Percentiles rank a stretch among this genome's conserved stretches.
phyloP scores from a whole-genome alignment of 2,888 invertebrate genomes.

The Pantelozetes paolii region DNA sequence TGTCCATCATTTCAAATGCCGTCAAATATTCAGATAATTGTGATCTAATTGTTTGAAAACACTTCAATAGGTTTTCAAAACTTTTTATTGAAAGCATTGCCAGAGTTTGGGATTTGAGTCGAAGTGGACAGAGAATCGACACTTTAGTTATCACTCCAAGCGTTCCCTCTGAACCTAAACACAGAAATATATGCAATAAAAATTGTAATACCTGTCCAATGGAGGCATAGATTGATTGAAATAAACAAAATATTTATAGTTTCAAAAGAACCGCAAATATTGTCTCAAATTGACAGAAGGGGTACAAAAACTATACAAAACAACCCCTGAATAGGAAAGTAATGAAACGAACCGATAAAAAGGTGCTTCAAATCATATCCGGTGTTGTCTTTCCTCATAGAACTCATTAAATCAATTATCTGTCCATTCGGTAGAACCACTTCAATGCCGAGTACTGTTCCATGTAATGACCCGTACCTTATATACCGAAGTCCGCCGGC shows the following conservation, averaged over 20 bases:
- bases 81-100: conserved; percentile 73
- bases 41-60: conserved; percentile 68
- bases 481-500: conserved; percentile 78
- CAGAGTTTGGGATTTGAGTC: conserved; percentile 74
- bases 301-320: too few relatives aligned
- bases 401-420: conserved; percentile 75
- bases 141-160: conserved; percentile 89
- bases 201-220: not conserved
- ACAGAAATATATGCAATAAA: not conserved
- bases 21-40: conserved; percentile 84
- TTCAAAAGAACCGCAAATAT: too few relatives aligned
- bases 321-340: too few relatives aligned
- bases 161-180: conserved; percentile 75
- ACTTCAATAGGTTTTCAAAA: conserved; percentile 72
- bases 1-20: conserved; percentile 92
- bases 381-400: conserved; percentile 92
- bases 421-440: conserved; percentile 80
- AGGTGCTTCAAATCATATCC: conserved; percentile 94
- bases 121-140: conserved; percentile 80
- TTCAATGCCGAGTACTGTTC: conserved; percentile 82
- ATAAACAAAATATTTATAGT: too few relatives aligned
- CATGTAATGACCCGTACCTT: conserved; percentile 91
- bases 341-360: conserved; percentile 68
- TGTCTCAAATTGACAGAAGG: too few relatives aligned
- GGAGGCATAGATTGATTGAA: too few relatives aligned